Conservation (phyloP, 2,888 invertebrate species). For the Theristus sp. region DNA sequence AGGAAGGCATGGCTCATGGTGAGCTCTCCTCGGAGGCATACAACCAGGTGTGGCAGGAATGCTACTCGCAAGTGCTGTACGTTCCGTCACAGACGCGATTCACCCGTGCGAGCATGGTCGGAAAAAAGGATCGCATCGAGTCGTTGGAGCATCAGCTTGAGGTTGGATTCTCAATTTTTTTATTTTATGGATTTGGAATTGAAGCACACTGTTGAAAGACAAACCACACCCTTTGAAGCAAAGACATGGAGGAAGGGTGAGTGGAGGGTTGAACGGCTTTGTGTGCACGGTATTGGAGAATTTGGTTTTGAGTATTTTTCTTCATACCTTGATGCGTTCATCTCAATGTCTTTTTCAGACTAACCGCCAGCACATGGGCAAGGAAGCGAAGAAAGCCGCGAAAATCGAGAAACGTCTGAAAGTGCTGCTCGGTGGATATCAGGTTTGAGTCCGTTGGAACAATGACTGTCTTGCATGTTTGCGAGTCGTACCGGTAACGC, state of each 20-base stretch:
- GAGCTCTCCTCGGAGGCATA: conserved; percentile 76
- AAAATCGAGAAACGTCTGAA: conserved; percentile 94
- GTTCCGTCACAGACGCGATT: conserved; percentile 76
- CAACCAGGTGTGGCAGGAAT: conserved; percentile 91
- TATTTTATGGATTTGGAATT: no score
- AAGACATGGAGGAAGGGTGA: not conserved
- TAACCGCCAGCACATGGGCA: conserved; percentile 84
- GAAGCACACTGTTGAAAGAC: no score
- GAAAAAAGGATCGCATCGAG: conserved; percentile 84
- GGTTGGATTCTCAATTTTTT: no score
- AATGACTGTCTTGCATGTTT: not conserved
- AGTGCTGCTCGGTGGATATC: conserved; percentile 80
- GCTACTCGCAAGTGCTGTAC: conserved; percentile 69
- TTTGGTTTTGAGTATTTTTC: no score
- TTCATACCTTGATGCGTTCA: no score
- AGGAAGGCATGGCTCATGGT: conserved; percentile 76
- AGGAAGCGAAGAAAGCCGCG: conserved; percentile 82
- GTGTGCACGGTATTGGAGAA: no score
- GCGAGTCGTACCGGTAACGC: no score
- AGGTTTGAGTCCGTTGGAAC: conserved; percentile 34
- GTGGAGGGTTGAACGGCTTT: not conserved
- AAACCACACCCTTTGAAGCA: not conserved
- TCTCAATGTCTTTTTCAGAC: conserved; percentile 40
- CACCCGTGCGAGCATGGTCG: conserved; percentile 77
- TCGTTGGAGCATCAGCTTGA: conserved; percentile 77